Evolutionary conservation across 2,113 vertebrate genomes (phyloP).

Genomic region (Catharus minimus): DNA sequence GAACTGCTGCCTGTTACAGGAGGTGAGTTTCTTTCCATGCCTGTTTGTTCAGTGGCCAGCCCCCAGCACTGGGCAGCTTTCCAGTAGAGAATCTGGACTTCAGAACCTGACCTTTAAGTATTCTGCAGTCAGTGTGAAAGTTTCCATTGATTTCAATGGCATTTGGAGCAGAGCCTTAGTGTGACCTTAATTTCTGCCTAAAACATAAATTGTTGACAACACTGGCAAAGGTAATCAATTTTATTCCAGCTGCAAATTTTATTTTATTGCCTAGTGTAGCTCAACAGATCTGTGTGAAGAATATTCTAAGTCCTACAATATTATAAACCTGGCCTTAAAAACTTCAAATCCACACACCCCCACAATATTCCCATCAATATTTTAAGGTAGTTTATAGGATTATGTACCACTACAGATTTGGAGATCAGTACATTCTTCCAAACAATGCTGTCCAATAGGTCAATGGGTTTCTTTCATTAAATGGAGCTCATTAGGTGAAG

Average conservation of each 20-base stretch:
- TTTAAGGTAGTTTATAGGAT: not conserved
- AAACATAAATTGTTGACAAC: not conserved
- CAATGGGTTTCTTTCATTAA: not conserved
- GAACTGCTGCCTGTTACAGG: not conserved
- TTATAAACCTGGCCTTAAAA: not conserved
- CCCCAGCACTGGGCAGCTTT: not conserved
- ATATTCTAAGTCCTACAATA: not conserved
- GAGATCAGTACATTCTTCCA: not conserved
- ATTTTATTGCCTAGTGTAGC: not conserved
- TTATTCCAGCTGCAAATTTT: not conserved
- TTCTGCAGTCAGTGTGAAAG: not conserved
- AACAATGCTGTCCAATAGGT: not conserved
- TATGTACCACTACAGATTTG: not conserved
- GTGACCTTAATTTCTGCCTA: not conserved
- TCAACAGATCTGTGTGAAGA: not conserved
- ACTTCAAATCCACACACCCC: not conserved
- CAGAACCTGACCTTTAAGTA: not conserved
- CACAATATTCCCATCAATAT: not conserved
- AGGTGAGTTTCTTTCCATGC: not conserved
- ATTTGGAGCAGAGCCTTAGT: not conserved
- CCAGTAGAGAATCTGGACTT: not conserved
- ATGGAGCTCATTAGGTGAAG: not conserved
- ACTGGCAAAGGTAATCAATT: not conserved
- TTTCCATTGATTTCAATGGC: constrained; percentile 14
- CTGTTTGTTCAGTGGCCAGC: not conserved